Base-by-base conservation (phyloP, 2,113 vertebrate species). In the Poecilia latipinna region DNA sequence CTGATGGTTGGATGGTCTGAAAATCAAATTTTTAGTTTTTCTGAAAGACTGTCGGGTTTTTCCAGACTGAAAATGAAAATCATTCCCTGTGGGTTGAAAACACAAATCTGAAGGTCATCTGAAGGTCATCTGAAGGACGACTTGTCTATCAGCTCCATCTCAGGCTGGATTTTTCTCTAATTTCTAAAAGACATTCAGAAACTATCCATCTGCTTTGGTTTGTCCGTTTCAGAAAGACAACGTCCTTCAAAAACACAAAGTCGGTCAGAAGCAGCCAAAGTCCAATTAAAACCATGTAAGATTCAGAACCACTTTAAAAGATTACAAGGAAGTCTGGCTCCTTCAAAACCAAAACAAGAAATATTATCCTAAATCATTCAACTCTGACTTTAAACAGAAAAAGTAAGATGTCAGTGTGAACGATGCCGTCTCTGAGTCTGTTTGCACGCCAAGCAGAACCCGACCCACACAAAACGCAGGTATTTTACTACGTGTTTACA, bases 401-500 rank as follows among this genome's bases (percentile, higher is more conserved):
- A 69, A 15, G 67, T n/a, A 79, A 76, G 42, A 75, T 22, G 37
- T 72, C 61, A 82, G 44, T 60, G 37, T 8, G 26, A 70, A 67
- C 66, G 29, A 79, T 15, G 17, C 69, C 65, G 51, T 75, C 69
- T 80, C 11, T 69, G 57, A 37, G 31, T 66, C 15, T n/a, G 29
- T 33, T 37, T 48, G 35, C 54, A 60, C 60, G 71, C 72, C 11
- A 61, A 74, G 32, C 33, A 64, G 62, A 73, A 48, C 68, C 69
- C 57, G 77, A 65, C 78, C 62, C 67, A 70, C 81, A 86, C 70
- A 82, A 65, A n/a, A 22, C 39, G 39, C 42, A 83, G 75, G 68
- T 85, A 62, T 79, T 88, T 89, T 85, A 75, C 69, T 76, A 69
- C 75, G 71, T 75, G 78, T 84, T 89, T 86, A 77, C 70, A 80